Evolutionary conservation across 1,140 invertebrate genomes (phyloP), one percentile per base, ranked within the genome.

Genomic region (Cataglyphis hispanica): DNA sequence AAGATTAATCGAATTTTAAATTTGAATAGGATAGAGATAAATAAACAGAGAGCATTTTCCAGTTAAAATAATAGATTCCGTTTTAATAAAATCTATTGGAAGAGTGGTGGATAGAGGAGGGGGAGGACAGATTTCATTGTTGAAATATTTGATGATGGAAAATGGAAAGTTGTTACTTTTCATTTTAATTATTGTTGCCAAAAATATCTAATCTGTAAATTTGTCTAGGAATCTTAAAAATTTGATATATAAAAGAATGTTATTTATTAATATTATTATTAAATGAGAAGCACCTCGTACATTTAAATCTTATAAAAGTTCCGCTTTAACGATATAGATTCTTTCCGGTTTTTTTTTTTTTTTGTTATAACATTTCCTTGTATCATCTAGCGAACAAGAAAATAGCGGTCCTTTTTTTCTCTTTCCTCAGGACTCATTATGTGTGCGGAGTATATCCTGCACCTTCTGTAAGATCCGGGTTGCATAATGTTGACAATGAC

Each of bases 111-210:
- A 46, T 13, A 13, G 10, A 16, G 5, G 16, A 13, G 4, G 5
- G 46, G 1, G 5, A 16, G 43, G 13, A 50, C 13, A 50, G 69
- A 22, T 22, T 16, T 16, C 27, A 72, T 72, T 46, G 69, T 11
- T 16, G 53, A 19, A 34, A 58, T 74, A 74, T 25, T 37, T 25
- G 34, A 72, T 58, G 70, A 7, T 53, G 53, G n/a, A 74, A 40
- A 74, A 40, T 11, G 19, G 19, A 37, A 31, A 37, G 7, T 11
- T n/a, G n/a, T 31, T 1, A 22, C 16, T 50, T 50, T 58, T 7
- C 31, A 60, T 58, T 75, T 56, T 58, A 37, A 13, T 13, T 31
- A n/a, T 10, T 27, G 27, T 50, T 27, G 27, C 25, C 6, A 46
- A 19, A 46, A 19, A 53, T 10, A 72, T 72, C 19, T 25, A 31